Conservation (phyloP, 2,888 invertebrate species). For the Lasioglossum leucozonium region DNA sequence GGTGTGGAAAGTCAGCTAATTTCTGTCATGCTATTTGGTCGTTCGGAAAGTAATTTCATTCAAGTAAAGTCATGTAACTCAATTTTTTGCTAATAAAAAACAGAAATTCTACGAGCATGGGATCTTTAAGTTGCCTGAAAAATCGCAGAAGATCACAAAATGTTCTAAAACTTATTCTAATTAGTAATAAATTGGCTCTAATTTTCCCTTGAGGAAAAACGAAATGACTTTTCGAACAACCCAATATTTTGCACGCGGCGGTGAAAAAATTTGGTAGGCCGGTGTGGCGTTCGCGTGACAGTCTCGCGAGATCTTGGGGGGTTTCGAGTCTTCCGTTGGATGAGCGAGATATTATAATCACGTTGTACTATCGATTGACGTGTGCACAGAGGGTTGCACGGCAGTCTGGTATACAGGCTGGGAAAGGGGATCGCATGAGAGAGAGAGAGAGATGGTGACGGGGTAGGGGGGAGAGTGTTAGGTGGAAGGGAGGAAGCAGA, state of each 20-base stretch:
- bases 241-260: too few species aligned
- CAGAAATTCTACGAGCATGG: too few species aligned
- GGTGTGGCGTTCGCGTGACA: neutral
- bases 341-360: slow-evolving; percentile 76
- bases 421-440: slow-evolving; percentile 47
- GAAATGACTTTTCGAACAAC: too few species aligned
- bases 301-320: neutral
- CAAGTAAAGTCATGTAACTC: too few species aligned
- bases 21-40: neutral
- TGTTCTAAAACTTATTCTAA: too few species aligned
- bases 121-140: too few species aligned
- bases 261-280: neutral
- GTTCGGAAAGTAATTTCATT: too few species aligned
- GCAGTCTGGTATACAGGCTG: slow-evolving; percentile 46
- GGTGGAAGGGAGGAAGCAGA: slow-evolving; percentile 56
- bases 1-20: neutral
- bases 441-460: slow-evolving; percentile 2
- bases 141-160: too few species aligned
- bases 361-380: slow-evolving; percentile 78
- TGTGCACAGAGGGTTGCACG: slow-evolving; percentile 67
- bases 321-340: slow-evolving; percentile 60
- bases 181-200: too few species aligned
- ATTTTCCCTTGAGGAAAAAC: too few species aligned
- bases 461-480: slow-evolving; percentile 48
- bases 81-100: too few species aligned